Evolutionary conservation across 2,113 vertebrate species (phyloP).

Genomic region (Sula dactylatra): DNA sequence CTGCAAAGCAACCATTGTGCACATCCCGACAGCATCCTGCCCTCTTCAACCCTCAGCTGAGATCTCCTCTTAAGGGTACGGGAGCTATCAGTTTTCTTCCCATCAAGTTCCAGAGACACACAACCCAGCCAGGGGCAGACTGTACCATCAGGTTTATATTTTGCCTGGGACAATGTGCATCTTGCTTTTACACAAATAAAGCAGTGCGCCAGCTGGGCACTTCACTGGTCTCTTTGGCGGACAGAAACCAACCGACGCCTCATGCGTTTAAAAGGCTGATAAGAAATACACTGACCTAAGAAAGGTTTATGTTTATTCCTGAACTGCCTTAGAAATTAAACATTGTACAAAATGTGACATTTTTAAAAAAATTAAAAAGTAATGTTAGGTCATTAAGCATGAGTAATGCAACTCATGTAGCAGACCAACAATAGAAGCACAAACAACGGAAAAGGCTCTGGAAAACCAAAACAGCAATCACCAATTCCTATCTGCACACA

Average conservation of each 20-base stretch:
- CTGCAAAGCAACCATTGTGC: accelerated
- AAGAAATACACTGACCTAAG: not conserved
- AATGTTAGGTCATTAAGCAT: not conserved
- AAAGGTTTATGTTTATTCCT: constrained; percentile 24
- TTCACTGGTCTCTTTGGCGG: not conserved
- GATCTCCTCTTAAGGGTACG: not conserved
- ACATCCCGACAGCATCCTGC: not conserved
- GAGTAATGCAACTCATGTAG: not conserved
- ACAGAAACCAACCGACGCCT: not conserved
- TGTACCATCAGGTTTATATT: not conserved
- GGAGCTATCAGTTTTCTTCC: not conserved
- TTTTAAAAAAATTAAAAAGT: not conserved
- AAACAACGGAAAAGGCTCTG: not conserved
- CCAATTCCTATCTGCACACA: accelerated
- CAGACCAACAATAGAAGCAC: not conserved
- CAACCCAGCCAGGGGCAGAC: too few relatives aligned
- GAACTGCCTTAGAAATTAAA: constrained; percentile 15
- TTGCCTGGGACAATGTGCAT: not conserved
- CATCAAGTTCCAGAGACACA: not conserved
- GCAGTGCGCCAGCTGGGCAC: not conserved
- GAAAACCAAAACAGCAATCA: not conserved
- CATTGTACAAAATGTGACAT: not conserved
- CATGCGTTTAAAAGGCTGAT: accelerated
- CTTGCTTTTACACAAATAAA: not conserved
- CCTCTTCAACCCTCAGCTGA: not conserved